Evolutionary conservation across 2,888 invertebrate species (phyloP).

Genomic region (Coremacera marginata): DNA sequence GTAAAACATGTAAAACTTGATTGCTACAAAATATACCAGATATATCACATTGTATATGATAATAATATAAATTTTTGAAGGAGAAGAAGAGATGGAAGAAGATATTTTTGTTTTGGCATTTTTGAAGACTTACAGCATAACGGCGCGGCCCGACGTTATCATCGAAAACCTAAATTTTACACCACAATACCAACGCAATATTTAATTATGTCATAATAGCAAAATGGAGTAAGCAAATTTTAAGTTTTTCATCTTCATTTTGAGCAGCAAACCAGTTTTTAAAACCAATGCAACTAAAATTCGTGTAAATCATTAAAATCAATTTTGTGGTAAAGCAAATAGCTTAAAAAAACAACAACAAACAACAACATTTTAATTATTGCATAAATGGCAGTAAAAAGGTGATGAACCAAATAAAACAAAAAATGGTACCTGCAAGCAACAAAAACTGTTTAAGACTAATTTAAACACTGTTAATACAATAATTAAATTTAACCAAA

Average conservation of each 20-base stretch:
- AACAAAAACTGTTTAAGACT: neutral
- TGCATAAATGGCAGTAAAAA: neutral
- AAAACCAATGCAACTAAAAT: neutral
- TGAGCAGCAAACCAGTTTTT: neutral
- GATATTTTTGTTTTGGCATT: no score
- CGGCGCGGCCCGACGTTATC: no score
- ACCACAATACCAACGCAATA: neutral
- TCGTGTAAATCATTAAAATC: neutral
- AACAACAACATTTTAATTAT: constrained; percentile 1
- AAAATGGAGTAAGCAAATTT: neutral
- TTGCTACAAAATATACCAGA: no score
- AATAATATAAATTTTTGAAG: no score
- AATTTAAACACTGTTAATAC: neutral
- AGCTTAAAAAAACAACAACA: neutral
- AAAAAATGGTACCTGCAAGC: neutral
- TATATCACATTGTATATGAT: no score
- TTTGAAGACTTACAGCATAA: no score
- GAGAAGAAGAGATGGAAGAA: no score
- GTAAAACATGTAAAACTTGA: no score
- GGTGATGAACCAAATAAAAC: neutral
- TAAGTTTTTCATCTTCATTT: neutral
- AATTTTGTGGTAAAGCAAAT: neutral
- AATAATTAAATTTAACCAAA: neutral
- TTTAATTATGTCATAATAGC: neutral
- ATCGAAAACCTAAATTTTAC: neutral